Evolutionary conservation across 1,140 invertebrate genomes (phyloP), one percentile per base, ranked within the genome.

Genomic region (Diabrotica virgifera): DNA sequence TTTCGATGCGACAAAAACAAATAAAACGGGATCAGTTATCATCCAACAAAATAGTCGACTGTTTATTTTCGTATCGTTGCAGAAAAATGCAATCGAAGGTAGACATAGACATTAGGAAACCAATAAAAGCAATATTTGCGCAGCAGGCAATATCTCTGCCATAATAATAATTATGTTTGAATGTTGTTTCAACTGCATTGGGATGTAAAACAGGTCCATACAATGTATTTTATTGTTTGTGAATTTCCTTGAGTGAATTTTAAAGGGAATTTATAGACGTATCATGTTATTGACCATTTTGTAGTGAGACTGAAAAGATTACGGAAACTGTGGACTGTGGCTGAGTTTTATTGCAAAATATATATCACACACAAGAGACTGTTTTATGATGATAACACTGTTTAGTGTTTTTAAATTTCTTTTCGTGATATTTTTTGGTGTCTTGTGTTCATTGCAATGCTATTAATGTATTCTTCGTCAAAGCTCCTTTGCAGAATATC

Each of bases 151-250:
- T 46, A 46, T 46, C 40, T 46, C 40, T 46, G 40, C 5, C 40
- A 46, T n/a, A 46, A 46, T 46, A 46, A 46, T 46, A 46, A 46
- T 46, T n/a, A 46, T 10, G 40, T 46, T 46, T 46, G 40, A 46
- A 46, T 46, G 40, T 46, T 46, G 40, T 46, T 46, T 46, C 40
- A 46, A 46, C 40, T 46, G n/a, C n/a, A 46, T 46, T 46, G 8
- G 40, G n/a, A 5, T n/a, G n/a, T 46, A 46, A 46, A 46, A 46
- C 40, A 46, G 40, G 40, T 46, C n/a, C 40, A n/a, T 46, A 46
- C 40, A 46, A 10, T 46, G 40, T 46, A 46, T 46, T 46, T 46
- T 46, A 46, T 46, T 46, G 40, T 46, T 46, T 46, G n/a, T 5
- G 40, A 46, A 46, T 46, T 10, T 46, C 40, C 40, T n/a, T 46